Conservation (phyloP, 2,888 invertebrate genomes). For the Polyploca ridens region DNA sequence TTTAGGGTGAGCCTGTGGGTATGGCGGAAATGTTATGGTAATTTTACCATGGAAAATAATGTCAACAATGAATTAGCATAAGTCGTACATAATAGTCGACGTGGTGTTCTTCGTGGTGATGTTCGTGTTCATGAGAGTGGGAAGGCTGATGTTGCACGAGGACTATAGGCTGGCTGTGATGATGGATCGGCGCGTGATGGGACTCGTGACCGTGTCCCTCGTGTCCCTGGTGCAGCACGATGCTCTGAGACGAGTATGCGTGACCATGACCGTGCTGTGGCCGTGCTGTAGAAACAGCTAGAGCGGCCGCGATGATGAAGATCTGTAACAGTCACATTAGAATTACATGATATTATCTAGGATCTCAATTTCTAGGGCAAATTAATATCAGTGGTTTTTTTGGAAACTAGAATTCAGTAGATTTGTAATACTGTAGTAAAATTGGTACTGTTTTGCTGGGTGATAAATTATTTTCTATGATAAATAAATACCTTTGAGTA, state of each 20-base stretch:
- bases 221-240: conserved; percentile 48
- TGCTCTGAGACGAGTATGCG: conserved; percentile 50
- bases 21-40: too few species aligned
- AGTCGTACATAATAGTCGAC: conserved; percentile 17
- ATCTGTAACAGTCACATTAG: conserved; percentile 28
- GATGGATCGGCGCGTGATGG: not conserved
- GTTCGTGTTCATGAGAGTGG: conserved; percentile 19
- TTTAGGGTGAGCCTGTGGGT: conserved; percentile 68
- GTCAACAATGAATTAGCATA: too few species aligned
- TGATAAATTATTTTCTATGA: too few species aligned
- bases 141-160: too few species aligned
- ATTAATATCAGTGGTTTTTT: not conserved
- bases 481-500: not conserved
- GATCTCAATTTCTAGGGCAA: too few species aligned
- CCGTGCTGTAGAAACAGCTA: conserved; percentile 37
- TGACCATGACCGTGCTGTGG: conserved; percentile 40
- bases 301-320: conserved; percentile 28
- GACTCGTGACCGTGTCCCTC: not conserved
- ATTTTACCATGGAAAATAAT: too few species aligned
- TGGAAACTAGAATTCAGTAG: not conserved
- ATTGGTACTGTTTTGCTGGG: too few species aligned
- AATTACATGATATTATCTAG: conserved; percentile 15
- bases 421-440: not conserved
- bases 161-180: not conserved
- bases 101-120: conserved; percentile 18